Conservation (phyloP, 2,113 vertebrate genomes). For the Abramis brama region DNA sequence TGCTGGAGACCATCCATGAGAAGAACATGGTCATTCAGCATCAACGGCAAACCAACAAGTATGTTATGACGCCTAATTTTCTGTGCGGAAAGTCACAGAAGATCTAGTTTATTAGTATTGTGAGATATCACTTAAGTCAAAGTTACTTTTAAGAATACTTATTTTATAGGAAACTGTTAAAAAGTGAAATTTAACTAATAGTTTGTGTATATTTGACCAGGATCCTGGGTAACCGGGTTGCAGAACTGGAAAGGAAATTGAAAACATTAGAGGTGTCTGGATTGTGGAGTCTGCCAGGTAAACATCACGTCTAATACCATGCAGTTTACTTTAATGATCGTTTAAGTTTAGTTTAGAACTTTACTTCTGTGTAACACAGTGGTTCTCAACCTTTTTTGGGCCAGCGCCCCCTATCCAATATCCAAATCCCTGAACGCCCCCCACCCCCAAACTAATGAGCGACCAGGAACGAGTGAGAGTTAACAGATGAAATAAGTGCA, state of each 20-base stretch:
- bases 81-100: not conserved
- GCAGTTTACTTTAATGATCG: not conserved
- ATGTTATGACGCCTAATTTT: not conserved
- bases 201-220: conserved; percentile 68
- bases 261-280: conserved; percentile 94
- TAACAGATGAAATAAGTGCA: too few relatives aligned
- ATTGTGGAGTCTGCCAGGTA: conserved; percentile 97
- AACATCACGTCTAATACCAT: conserved; percentile 25
- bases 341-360: not conserved
- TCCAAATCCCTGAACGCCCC: too few relatives aligned
- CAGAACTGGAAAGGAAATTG: conserved; percentile 94
- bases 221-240: conserved; percentile 93
- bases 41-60: conserved; percentile 97
- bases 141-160: too few relatives aligned
- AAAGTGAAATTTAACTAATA: not conserved
- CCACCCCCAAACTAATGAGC: too few relatives aligned
- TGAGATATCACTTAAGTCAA: too few relatives aligned
- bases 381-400: too few relatives aligned
- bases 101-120: not conserved
- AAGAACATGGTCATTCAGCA: conserved; percentile 98
- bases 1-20: conserved; percentile 97
- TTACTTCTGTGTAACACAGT: not conserved
- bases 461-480: too few relatives aligned
- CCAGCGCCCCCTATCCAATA: too few relatives aligned
- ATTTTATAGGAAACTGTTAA: not conserved